phyloP scores from a whole-genome alignment of 2,888 invertebrate species.

The Tenthredo livida region DNA sequence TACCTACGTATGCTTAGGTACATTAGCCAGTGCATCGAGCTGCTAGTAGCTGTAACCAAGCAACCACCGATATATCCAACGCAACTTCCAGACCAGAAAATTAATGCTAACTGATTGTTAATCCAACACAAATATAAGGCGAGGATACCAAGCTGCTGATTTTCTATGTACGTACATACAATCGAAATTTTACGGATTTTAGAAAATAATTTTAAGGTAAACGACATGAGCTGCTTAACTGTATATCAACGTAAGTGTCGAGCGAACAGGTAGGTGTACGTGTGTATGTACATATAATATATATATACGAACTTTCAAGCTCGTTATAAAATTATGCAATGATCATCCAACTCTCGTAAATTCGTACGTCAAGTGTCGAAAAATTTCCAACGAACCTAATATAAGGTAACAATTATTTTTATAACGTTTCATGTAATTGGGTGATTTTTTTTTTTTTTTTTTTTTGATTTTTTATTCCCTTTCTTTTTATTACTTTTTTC shows the following conservation, averaged over 20 bases:
- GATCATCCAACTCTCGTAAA: neutral
- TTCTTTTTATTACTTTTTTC: too few relatives aligned
- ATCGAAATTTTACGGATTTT: neutral
- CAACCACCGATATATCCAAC: slow-evolving; percentile 4
- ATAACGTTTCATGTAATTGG: neutral
- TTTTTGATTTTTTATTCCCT: too few relatives aligned
- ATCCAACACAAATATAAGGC: slow-evolving; percentile 12
- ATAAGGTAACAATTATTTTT: neutral
- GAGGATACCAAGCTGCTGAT: neutral
- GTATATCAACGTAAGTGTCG: neutral
- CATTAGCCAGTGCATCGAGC: neutral
- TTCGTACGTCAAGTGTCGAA: neutral
- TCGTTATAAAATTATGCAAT: neutral
- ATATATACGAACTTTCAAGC: neutral
- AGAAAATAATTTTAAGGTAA: too few relatives aligned
- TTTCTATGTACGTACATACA: too few relatives aligned
- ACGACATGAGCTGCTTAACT: too few relatives aligned
- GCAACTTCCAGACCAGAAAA: slow-evolving; percentile 46
- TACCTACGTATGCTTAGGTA: neutral
- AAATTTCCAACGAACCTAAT: neutral
- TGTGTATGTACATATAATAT: too few relatives aligned
- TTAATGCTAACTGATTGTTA: slow-evolving; percentile 45
- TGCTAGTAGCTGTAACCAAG: neutral
- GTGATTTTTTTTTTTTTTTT: neutral
- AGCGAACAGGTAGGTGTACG: neutral